Evolutionary conservation across 2,113 vertebrate species (phyloP), one percentile per base, ranked within the genome.

Genomic region (Cnemophilus loriae): DNA sequence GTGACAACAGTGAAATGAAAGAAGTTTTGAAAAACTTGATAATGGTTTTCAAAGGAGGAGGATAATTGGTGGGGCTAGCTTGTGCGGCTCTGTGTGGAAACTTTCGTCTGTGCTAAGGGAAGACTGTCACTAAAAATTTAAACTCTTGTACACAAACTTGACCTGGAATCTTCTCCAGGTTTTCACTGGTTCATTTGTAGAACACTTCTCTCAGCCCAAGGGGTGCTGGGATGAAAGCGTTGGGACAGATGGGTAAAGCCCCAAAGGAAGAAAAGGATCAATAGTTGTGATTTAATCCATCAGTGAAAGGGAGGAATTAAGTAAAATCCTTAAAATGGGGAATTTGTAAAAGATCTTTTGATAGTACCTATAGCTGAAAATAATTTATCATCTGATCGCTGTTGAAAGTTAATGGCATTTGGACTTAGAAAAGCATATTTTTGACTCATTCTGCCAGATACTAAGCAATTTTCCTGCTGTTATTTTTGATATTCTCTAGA

Each of bases 141-240:
- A 99, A 99, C 98, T 99, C 98, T 99, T 99, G 99, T 99, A 99
- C 98, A 99, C 99, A 99, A 99, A 99, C 99, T 99, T 99, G 99
- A 99, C 99, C 99, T 98, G 96, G 95, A 98, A 98, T 98, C 98
- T 98, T 98, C 98, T 98, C 98, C 97, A 93, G 98, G 98, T 98
- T 99, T 97, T 98, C 97, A 97, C 97, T 98, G 96, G 97, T 98
- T 98, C 97, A 96, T 98, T 98, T 98, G 97, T 98, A 97, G 97
- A 98, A 98, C 98, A 98, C 97, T 98, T 97, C 98, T 98, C 97
- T 97, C 98, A 97, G 97, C 97, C 97, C 97, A 97, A 98, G 95
- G 97, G 95, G 97, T 98, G 95, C 95, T 83, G 78, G 95, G 97
- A 98, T 98, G 97, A 98, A 98, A 98, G 98, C 89, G 1, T 96